Evolutionary conservation across 2,113 vertebrate species (phyloP).

Genomic region (Notothenia coriiceps): DNA sequence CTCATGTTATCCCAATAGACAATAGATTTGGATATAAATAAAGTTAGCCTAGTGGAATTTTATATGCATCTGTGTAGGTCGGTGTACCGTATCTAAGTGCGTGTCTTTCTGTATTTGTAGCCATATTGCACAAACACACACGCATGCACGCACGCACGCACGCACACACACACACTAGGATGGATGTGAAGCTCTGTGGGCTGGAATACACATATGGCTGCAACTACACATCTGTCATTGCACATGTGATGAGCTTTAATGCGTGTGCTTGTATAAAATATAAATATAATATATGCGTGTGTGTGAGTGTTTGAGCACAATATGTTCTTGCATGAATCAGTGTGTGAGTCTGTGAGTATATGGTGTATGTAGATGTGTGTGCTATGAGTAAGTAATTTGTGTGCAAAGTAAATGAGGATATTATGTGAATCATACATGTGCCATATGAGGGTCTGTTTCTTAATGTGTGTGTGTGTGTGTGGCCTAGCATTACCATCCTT

Average conservation of each 20-base stretch:
- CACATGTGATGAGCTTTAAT: slow-evolving; percentile 1
- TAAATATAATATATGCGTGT: not conserved
- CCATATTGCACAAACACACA: not conserved
- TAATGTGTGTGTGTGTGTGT: not conserved
- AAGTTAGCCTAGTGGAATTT: not conserved
- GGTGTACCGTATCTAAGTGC: not conserved
- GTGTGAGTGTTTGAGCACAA: not conserved
- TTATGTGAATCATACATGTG: not conserved
- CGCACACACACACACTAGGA: not conserved
- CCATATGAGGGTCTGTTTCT: not conserved
- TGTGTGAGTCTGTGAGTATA: not conserved
- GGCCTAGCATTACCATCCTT: no score
- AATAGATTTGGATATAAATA: slow-evolving; percentile 8
- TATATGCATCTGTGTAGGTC: not conserved
- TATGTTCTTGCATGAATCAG: not conserved
- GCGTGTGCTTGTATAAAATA: not conserved
- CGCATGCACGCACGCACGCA: not conserved
- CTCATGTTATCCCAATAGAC: not conserved
- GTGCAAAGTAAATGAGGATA: not conserved
- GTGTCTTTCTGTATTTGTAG: not conserved
- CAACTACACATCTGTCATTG: not conserved
- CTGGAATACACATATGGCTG: not conserved
- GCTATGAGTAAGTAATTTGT: not conserved
- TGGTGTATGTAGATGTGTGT: not conserved
- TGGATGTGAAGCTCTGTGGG: no score